Percentiles rank a stretch among this genome's conserved stretches.
Evolutionary conservation across 2,888 invertebrate species (phyloP).

Genomic region (Germaria angustata): DNA sequence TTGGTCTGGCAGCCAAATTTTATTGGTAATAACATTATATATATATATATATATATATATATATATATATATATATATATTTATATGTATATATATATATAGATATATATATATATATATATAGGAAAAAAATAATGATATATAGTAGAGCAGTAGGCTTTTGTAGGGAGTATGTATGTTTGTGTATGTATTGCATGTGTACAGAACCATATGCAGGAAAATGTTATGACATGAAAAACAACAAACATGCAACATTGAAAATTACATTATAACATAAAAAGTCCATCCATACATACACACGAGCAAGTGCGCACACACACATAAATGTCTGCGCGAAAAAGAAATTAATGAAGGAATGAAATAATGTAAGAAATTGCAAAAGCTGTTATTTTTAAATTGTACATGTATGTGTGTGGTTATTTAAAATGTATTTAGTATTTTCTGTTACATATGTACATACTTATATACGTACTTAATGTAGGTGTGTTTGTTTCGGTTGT

Average conservation of each 20-base stretch:
- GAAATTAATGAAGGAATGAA: not conserved
- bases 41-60: too few relatives aligned
- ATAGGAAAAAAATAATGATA: too few relatives aligned
- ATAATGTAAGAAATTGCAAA: not conserved
- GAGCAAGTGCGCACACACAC: not conserved
- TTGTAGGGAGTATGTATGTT: too few relatives aligned
- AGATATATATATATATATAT: too few relatives aligned
- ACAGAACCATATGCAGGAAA: slow-evolving; percentile 52
- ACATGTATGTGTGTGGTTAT: not conserved
- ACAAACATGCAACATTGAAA: slow-evolving; percentile 64
- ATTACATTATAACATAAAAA: slow-evolving; percentile 40
- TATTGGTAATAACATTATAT: too few relatives aligned
- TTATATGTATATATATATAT: too few relatives aligned
- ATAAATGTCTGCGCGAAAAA: not conserved
- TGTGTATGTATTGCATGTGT: too few relatives aligned
- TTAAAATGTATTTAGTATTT: not conserved
- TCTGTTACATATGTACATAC: not conserved
- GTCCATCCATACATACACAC: not conserved
- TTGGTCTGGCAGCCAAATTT: too few relatives aligned
- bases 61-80: too few relatives aligned
- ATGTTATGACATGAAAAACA: slow-evolving; percentile 49
- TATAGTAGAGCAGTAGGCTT: too few relatives aligned
- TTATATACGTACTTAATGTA: too few relatives aligned
- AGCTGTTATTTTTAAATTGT: not conserved
- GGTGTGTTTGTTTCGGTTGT: not conserved